phyloP scores from a whole-genome alignment of 2,797 vertebrate species.

The Setipinna tenuifilis region DNA sequence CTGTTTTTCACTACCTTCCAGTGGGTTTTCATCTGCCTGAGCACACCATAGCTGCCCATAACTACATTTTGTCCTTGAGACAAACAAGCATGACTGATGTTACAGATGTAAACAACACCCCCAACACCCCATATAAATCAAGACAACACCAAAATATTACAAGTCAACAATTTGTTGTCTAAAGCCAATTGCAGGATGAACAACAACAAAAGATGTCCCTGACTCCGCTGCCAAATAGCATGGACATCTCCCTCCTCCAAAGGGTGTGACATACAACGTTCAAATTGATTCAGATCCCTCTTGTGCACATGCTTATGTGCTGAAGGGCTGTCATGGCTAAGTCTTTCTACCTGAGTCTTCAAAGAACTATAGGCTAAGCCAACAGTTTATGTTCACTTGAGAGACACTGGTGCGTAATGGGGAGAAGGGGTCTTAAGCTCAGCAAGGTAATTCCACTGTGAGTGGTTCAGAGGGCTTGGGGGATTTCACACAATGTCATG shows the following conservation, averaged over 20 bases:
- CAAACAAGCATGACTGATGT: no score
- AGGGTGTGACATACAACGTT: background rate
- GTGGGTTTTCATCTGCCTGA: no score
- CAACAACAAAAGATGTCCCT: background rate
- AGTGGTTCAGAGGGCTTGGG: background rate
- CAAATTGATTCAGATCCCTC: background rate
- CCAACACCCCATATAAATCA: no score
- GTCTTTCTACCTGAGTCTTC: background rate
- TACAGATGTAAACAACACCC: no score
- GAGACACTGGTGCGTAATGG: background rate
- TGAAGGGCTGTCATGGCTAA: background rate
- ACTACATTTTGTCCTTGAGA: no score
- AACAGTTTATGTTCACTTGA: background rate
- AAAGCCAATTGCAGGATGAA: background rate
- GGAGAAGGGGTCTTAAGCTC: background rate
- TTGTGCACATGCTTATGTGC: background rate
- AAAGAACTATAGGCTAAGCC: background rate
- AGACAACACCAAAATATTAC: no score
- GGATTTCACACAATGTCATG: slow-evolving; percentile 25
- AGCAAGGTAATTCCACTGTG: background rate
- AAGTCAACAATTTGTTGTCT: no score
- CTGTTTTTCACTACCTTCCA: no score
- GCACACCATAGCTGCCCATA: no score
- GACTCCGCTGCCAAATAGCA: background rate
- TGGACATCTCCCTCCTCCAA: background rate